Evolutionary conservation across 2,888 invertebrate genomes (phyloP).

Genomic region (Polylopha cassiicola): DNA sequence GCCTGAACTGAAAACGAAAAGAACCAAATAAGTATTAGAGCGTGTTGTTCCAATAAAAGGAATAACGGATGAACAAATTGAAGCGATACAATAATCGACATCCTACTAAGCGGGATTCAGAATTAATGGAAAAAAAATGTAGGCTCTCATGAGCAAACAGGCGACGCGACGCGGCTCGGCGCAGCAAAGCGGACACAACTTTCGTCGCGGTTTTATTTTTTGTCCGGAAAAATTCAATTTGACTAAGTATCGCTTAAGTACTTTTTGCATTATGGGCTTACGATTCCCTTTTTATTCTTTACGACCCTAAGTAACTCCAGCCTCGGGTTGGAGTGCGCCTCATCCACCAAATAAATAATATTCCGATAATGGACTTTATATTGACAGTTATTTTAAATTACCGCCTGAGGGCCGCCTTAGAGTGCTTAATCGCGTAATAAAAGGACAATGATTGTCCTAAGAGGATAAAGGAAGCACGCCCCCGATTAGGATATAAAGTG

Average conservation of each 20-base stretch:
- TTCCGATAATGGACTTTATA: constrained; percentile 32
- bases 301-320: constrained; percentile 34
- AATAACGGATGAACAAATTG: constrained; percentile 16
- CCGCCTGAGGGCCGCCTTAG: constrained; percentile 4
- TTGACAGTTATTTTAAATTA: constrained; percentile 30
- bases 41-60: constrained; percentile 4
- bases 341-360: constrained; percentile 35
- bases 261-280: constrained; percentile 45
- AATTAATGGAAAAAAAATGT: constrained; percentile 7
- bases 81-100: constrained; percentile 2
- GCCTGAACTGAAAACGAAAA: no score
- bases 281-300: constrained; percentile 40
- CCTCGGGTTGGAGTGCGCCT: constrained; percentile 14
- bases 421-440: constrained; percentile 13
- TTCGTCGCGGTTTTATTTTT: constrained; percentile 29
- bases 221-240: constrained; percentile 40
- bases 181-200: background rate
- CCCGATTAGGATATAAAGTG: constrained; percentile 8
- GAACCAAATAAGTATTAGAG: background rate
- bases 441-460: constrained; percentile 15
- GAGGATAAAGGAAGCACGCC: constrained; percentile 1
- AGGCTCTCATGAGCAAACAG: no score
- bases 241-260: constrained; percentile 43
- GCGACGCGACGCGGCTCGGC: no score
- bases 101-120: constrained; percentile 1